Evolutionary conservation across 2,888 invertebrate species (phyloP), one percentile per base, ranked within the genome.

Genomic region (Cyrtodaria siliqua): DNA sequence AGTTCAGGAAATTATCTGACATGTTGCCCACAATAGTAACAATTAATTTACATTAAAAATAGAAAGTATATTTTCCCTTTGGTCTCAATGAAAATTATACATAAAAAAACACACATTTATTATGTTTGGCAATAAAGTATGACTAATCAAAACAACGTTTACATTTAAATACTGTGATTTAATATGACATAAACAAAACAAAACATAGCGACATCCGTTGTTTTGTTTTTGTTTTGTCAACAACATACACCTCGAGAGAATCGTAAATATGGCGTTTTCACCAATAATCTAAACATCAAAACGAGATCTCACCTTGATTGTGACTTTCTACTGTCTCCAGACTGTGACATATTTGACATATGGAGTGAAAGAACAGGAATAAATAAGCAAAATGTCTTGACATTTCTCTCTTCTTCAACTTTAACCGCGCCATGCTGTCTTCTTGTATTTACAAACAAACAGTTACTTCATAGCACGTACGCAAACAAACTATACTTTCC

Each of bases 251-350:
- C 33, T 33, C 33, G 12, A 33, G 4, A 33, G 6, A 33, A 33
- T 33, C 33, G 33, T 33, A 33, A 33, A 33, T 33, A 33, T 33
- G 33, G 33, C 33, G 33, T 33, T 33, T 33, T 4, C 12, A 33
- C 6, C 4, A 33, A 33, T 33, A 33, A 33, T 33, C 33, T 8
- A 4, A 33, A 33, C 33, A 33, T 2, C 44, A 16, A 71, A 71
- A 63, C 50, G 29, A 63, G 42, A 20, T 72, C 86, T 82, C 90
- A 92, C 92, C 92, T 91, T 92, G 92, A 75, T 90, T 90, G 78
- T 91, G 91, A 79, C 91, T 91, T 86, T 92, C 92, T 79, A 91
- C 89, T 79, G 90, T 91, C 85, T 89, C 86, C 72, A 90, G 88
- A 79, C 86, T 83, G 83, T 85, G 79, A 74, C 89, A 86, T 79